phyloP scores from a whole-genome alignment of 2,113 vertebrate species.

The Hemibagrus wyckioides region DNA sequence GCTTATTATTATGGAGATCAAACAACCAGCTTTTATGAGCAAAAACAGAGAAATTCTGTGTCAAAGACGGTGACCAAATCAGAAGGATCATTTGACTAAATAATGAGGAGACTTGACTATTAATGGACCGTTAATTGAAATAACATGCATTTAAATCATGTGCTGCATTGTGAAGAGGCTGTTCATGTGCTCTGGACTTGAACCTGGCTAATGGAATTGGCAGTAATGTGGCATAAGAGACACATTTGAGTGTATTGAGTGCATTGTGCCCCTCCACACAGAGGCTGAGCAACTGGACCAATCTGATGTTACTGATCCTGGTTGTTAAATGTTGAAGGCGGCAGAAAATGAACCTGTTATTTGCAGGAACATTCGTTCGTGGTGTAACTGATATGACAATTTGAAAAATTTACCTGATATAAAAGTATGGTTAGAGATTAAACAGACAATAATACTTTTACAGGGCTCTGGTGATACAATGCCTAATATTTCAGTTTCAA shows the following conservation, averaged over 20 bases:
- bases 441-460: neutral
- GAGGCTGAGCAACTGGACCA: neutral
- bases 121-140: neutral
- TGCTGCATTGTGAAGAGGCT: neutral
- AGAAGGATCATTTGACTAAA: neutral
- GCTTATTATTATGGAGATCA: no score
- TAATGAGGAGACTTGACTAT: neutral
- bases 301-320: neutral
- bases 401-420: neutral
- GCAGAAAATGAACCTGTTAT: neutral
- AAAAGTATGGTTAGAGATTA: neutral
- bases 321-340: neutral
- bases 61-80: neutral
- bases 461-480: neutral
- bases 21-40: no score
- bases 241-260: neutral
- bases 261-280: neutral
- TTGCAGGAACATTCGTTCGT: slow-evolving; percentile 1
- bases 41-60: neutral
- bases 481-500: neutral
- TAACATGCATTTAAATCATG: neutral
- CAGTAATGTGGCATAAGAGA: neutral
- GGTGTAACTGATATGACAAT: neutral
- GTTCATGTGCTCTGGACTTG: neutral
- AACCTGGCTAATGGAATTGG: neutral